A percentile compares a stretch with the other conserved stretches of the same genome.
These are phyloP conservation scores for Echinops telfairi DNA, from an alignment of 2,113 vertebrate genomes.

Conservation along the genomic window DNA sequence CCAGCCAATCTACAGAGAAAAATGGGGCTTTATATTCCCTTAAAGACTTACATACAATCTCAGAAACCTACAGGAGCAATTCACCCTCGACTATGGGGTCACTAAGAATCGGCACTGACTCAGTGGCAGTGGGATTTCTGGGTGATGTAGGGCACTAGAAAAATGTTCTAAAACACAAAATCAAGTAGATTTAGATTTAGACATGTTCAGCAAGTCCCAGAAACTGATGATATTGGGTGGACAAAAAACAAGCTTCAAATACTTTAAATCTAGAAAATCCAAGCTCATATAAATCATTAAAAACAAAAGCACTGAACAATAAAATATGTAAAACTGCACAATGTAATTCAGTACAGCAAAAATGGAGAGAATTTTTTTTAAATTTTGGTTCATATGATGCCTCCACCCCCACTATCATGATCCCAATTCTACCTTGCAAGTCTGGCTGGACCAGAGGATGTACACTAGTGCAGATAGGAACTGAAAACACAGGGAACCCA, in stretches of 20 bases:
- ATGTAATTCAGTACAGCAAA: not conserved
- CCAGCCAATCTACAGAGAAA: too few relatives aligned
- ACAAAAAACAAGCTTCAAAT: not conserved
- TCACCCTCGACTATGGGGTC: not conserved
- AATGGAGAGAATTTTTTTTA: not conserved
- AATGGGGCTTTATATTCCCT: not conserved
- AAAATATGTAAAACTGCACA: not conserved
- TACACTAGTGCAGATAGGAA: too few relatives aligned
- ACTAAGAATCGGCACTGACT: not conserved
- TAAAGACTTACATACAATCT: not conserved
- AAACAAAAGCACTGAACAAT: not conserved
- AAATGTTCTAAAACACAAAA: not conserved
- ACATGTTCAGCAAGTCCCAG: not conserved
- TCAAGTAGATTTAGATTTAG: not conserved
- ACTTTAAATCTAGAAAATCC: not conserved
- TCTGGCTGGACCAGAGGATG: too few relatives aligned
- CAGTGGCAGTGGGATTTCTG: too few relatives aligned
- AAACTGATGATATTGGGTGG: not conserved
- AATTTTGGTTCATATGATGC: too few relatives aligned
- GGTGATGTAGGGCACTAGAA: not conserved
- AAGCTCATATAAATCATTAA: not conserved
- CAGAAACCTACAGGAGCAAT: not conserved
- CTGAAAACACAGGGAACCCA: too few relatives aligned
- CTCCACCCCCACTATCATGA: too few relatives aligned
- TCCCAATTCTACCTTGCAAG: too few relatives aligned